Conservation (phyloP, 2,797 vertebrate species). For the Pipistrellus pipistrellus region DNA sequence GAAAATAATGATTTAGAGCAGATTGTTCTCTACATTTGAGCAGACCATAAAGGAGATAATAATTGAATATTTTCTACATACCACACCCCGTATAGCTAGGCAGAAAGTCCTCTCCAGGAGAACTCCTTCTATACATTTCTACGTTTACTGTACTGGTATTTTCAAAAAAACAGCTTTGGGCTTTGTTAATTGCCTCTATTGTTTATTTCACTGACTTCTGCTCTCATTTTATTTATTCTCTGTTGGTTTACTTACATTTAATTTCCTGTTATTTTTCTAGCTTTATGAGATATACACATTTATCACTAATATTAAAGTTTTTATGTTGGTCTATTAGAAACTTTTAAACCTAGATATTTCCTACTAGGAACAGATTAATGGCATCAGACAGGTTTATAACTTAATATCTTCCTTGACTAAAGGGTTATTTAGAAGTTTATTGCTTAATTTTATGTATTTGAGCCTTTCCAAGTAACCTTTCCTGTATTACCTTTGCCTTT, state of each 20-base stretch:
- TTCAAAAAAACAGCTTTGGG: background rate
- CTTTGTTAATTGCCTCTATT: background rate
- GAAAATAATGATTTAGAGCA: background rate
- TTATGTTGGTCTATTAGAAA: background rate
- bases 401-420: background rate
- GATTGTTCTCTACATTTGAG: background rate
- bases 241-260: background rate
- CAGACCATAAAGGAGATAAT: background rate
- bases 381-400: background rate
- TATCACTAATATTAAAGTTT: background rate
- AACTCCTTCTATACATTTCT: background rate
- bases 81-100: background rate
- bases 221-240: background rate
- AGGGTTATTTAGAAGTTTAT: conserved; percentile 26
- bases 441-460: background rate
- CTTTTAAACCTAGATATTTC: background rate
- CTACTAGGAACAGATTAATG: background rate
- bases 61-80: background rate
- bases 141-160: background rate
- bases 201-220: background rate
- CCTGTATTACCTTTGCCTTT: background rate
- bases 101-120: background rate
- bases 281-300: background rate
- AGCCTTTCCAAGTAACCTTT: conserved; percentile 13
- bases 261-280: background rate